Evolutionary conservation across 2,113 vertebrate species (phyloP).

Genomic region (Neoarius graeffei): DNA sequence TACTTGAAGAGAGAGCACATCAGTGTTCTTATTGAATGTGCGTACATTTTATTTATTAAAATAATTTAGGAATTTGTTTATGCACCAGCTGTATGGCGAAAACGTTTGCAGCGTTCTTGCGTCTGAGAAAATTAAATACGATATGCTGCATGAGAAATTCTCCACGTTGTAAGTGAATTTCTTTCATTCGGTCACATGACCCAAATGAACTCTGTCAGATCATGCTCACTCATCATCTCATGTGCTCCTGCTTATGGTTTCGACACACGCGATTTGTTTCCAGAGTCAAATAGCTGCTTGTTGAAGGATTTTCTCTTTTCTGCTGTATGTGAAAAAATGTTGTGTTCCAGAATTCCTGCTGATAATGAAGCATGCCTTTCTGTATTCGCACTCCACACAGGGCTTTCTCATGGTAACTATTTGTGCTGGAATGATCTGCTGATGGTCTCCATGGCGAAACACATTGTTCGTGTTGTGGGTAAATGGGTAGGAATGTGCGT

Average conservation of each 20-base stretch:
- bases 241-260: conserved; percentile 5
- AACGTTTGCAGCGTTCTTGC: not conserved
- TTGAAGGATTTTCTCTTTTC: not conserved
- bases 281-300: not conserved
- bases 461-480: not conserved
- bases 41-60: not conserved
- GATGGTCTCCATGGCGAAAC: not conserved
- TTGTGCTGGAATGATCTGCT: not conserved
- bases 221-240: conserved; percentile 4
- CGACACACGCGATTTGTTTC: not conserved
- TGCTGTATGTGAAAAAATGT: conserved; percentile 5
- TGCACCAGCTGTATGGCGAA: not conserved
- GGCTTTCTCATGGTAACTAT: conserved; percentile 5
- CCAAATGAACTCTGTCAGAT: not conserved
- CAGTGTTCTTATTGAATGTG: not conserved
- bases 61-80: not conserved
- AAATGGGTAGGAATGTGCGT: not conserved
- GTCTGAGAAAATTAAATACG: not conserved
- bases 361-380: conserved; percentile 12
- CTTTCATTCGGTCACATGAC: not conserved
- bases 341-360: not conserved
- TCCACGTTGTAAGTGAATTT: not conserved
- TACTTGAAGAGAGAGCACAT: not conserved
- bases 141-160: not conserved
- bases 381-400: not conserved